Evolutionary conservation across 2,888 invertebrate genomes (phyloP).

Genomic region (Anodontia alba): DNA sequence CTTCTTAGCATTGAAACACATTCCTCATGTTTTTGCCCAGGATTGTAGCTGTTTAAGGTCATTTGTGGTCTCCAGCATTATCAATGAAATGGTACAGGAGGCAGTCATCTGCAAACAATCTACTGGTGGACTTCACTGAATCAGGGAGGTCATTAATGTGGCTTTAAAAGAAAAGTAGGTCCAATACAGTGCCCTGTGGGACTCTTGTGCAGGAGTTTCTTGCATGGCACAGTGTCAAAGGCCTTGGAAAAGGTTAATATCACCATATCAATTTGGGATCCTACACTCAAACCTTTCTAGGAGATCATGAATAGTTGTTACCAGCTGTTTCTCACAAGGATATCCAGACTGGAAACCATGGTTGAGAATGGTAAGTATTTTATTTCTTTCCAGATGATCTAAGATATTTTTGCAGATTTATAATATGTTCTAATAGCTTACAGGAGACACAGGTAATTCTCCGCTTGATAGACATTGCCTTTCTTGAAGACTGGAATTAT

Average conservation of each 20-base stretch:
- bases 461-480: constrained; percentile 17
- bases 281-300: not conserved
- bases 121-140: constrained; percentile 29
- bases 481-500: not conserved
- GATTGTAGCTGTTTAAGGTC: not conserved
- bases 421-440: constrained; percentile 32
- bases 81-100: constrained; percentile 24
- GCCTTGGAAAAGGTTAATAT: constrained; percentile 34
- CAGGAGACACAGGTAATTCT: constrained; percentile 10
- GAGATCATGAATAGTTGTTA: not conserved
- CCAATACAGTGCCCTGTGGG: constrained; percentile 27
- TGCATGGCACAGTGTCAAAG: constrained; percentile 33
- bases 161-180: constrained; percentile 21
- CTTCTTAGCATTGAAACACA: constrained; percentile 31
- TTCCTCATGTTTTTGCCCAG: not conserved
- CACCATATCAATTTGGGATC: not conserved
- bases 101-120: constrained; percentile 38
- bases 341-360: constrained; percentile 29
- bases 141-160: constrained; percentile 31
- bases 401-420: constrained; percentile 2
- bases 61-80: not conserved
- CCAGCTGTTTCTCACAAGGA: constrained; percentile 9
- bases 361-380: not conserved
- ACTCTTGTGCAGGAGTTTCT: constrained; percentile 27
- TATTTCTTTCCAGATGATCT: constrained; percentile 11